Evolutionary conservation across 2,113 vertebrate species (phyloP).

Genomic region (Mobula birostris): DNA sequence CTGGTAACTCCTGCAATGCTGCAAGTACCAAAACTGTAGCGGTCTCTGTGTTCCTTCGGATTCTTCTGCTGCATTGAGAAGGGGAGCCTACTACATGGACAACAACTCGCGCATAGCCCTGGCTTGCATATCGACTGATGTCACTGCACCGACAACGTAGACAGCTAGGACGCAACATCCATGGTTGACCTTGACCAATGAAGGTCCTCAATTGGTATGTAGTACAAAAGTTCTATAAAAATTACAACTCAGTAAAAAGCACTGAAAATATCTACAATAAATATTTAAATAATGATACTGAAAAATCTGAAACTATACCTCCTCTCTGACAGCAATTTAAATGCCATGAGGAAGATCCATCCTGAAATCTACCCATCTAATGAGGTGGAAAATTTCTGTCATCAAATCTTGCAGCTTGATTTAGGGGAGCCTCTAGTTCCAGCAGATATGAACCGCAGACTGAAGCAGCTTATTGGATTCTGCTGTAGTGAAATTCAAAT

Average conservation of each 20-base stretch:
- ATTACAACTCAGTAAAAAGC: not conserved
- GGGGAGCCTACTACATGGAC: too few relatives aligned
- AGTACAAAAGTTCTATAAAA: not conserved
- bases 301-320: not conserved
- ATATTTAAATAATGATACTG: not conserved
- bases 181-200: too few relatives aligned
- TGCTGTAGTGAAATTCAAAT: not conserved
- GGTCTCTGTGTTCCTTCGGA: too few relatives aligned
- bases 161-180: too few relatives aligned
- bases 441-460: not conserved
- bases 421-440: not conserved
- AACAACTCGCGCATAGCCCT: too few relatives aligned
- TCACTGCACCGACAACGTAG: too few relatives aligned
- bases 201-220: not conserved
- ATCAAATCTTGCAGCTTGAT: not conserved
- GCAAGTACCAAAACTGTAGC: too few relatives aligned
- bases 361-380: not conserved
- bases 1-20: too few relatives aligned
- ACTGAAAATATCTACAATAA: not conserved
- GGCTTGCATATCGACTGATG: too few relatives aligned
- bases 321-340: not conserved
- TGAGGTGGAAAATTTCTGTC: not conserved
- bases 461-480: not conserved
- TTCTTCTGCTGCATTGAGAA: too few relatives aligned
- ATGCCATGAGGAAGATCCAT: not conserved